These are phyloP conservation scores for Eunapius fragilis DNA, from an alignment of 37 sponge, comb jelly and placozoan species.

Conservation along the genomic window DNA sequence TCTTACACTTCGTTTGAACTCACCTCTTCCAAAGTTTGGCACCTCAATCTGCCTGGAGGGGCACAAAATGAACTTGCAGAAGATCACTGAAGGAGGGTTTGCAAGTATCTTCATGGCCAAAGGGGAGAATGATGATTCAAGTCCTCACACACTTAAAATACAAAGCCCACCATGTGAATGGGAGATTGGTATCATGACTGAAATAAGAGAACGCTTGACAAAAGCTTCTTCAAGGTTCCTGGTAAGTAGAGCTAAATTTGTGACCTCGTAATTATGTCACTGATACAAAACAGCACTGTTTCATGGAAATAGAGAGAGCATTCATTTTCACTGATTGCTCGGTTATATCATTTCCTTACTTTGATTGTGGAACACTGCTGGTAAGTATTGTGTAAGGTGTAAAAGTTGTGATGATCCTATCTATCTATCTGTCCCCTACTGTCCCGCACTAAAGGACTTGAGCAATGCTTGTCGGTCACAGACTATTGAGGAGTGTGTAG, in stretches of 20 bases:
- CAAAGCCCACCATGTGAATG: slow-evolving; percentile 39
- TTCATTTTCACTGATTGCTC: slow-evolving; percentile 5
- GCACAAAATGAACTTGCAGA: background rate
- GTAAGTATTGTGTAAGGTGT: background rate
- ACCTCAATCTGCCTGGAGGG: background rate
- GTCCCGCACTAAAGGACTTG: slow-evolving; percentile 10
- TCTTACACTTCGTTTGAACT: background rate
- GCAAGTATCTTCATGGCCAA: slow-evolving; percentile 14
- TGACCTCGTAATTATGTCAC: background rate
- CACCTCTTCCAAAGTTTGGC: background rate
- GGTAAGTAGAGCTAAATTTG: background rate
- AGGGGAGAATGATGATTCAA: background rate
- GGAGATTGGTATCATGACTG: slow-evolving; percentile 43
- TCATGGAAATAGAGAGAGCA: slow-evolving; percentile 21
- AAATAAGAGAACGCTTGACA: slow-evolving; percentile 24
- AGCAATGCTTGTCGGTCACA: slow-evolving; percentile 12
- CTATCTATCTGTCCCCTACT: background rate
- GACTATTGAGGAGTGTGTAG: background rate
- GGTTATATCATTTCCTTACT: slow-evolving; percentile 12
- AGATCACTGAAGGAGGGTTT: slow-evolving; percentile 40
- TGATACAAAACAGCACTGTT: background rate
- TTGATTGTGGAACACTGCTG: slow-evolving; percentile 12
- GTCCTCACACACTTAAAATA: slow-evolving; percentile 1
- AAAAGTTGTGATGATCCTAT: background rate
- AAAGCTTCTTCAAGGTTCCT: background rate